Conservation (phyloP, 2,113 vertebrate genomes). For the Microcebus jonahi region DNA sequence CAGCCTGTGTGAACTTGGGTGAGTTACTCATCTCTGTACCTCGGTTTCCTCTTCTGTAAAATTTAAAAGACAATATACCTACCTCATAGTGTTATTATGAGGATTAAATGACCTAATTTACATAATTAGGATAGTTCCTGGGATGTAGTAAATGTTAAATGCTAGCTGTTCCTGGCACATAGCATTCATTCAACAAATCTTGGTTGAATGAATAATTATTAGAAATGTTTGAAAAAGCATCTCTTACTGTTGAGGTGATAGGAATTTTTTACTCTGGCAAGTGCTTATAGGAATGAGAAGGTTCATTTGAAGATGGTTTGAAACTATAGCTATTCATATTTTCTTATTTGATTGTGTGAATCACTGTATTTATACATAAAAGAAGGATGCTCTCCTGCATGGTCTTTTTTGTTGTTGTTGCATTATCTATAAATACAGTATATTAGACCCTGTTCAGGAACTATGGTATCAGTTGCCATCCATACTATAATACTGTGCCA, state of each 20-base stretch:
- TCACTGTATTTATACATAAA: not conserved
- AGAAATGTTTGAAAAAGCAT: not conserved
- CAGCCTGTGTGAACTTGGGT: not conserved
- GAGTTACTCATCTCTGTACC: not conserved
- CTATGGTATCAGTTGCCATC: not conserved
- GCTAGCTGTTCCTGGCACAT: not conserved
- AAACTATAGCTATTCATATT: not conserved
- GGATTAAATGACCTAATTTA: not conserved
- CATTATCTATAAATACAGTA: not conserved
- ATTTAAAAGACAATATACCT: not conserved
- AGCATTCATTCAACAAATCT: not conserved
- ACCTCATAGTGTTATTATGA: not conserved
- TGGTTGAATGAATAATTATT: not conserved
- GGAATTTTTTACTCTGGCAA: not conserved
- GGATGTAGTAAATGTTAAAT: not conserved
- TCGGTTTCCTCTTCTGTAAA: not conserved
- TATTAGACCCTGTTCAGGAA: not conserved
- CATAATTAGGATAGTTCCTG: not conserved
- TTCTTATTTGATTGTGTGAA: constrained; percentile 14
- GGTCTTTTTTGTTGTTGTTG: not conserved
- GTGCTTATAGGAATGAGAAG: not conserved
- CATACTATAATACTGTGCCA: not conserved
- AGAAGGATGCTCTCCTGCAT: not conserved
- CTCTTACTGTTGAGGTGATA: not conserved
- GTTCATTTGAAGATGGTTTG: not conserved